These are phyloP conservation scores for Thera obeliscata DNA, from an alignment of 2,888 invertebrate species.

Conservation along the genomic window DNA sequence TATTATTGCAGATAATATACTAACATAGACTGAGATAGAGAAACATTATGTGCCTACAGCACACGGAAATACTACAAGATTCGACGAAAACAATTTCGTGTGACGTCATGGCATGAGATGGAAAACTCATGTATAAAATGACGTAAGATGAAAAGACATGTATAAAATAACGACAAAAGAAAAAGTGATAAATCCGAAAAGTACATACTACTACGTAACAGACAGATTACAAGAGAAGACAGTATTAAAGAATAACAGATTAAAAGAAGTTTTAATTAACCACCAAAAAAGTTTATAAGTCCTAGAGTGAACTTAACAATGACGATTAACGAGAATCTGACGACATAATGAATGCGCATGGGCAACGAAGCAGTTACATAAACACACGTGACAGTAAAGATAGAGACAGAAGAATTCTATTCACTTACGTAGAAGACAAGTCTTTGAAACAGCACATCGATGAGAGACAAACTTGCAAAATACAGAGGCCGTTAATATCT, in stretches of 20 bases:
- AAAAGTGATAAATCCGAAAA: background rate
- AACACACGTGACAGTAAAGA: background rate
- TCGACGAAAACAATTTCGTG: background rate
- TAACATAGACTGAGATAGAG: conserved; percentile 4
- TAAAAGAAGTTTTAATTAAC: background rate
- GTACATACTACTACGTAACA: too few relatives aligned
- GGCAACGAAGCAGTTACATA: background rate
- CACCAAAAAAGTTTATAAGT: background rate
- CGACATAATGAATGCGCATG: conserved; percentile 1
- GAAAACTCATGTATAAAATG: background rate
- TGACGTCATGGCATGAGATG: conserved; percentile 3
- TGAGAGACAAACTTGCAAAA: background rate
- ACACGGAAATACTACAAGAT: background rate
- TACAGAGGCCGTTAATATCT: background rate
- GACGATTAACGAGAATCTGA: background rate
- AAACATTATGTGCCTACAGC: background rate
- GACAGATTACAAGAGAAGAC: too few relatives aligned
- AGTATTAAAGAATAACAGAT: background rate
- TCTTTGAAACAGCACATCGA: conserved; percentile 2
- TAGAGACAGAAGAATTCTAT: background rate
- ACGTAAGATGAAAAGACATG: background rate
- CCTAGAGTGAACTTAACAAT: too few relatives aligned
- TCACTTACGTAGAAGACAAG: conserved; percentile 3
- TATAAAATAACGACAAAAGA: background rate
- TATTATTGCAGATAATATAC: conserved; percentile 3